A percentile compares a stretch with the other conserved stretches of the same genome.
phyloP scores from a whole-genome alignment of 2,888 invertebrate genomes.

The Axea sp. region DNA sequence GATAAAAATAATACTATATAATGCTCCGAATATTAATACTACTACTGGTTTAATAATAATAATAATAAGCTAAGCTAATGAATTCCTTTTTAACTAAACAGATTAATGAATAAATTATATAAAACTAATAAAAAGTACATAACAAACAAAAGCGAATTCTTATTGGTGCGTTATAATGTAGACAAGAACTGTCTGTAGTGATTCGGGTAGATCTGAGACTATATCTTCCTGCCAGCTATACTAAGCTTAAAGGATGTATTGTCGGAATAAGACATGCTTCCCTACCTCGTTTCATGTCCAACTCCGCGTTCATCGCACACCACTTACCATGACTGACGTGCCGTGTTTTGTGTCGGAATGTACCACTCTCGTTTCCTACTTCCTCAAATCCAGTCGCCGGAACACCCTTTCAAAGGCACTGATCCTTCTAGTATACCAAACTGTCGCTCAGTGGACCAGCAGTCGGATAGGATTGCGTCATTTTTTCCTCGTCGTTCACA shows the following conservation, averaged over 20 bases:
- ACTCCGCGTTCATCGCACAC: constrained; percentile 35
- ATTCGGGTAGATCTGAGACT: constrained; percentile 44
- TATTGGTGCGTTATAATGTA: constrained; percentile 67
- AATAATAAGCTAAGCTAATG: too few relatives aligned
- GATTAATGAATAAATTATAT: too few relatives aligned
- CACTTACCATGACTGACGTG: constrained; percentile 39
- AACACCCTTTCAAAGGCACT: constrained; percentile 66
- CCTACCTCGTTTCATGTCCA: constrained; percentile 41
- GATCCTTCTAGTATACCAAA: constrained; percentile 71
- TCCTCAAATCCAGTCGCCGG: constrained; percentile 54
- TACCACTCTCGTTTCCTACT: constrained; percentile 47
- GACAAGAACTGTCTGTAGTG: constrained; percentile 72
- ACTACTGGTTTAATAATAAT: too few relatives aligned
- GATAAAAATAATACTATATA: too few relatives aligned
- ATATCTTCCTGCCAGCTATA: constrained; percentile 60
- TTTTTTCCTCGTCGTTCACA: constrained; percentile 64
- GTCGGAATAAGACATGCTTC: constrained; percentile 71
- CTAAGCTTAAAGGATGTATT: constrained; percentile 71
- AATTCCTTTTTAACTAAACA: too few relatives aligned
- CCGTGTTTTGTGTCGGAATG: constrained; percentile 20
- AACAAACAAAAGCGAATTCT: too few relatives aligned
- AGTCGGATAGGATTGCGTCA: constrained; percentile 72
- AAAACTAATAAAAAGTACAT: too few relatives aligned
- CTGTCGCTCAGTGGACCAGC: constrained; percentile 70
- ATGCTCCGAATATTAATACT: too few relatives aligned